Conservation (phyloP, 2,888 invertebrate genomes). For the Helobdella robusta region DNA sequence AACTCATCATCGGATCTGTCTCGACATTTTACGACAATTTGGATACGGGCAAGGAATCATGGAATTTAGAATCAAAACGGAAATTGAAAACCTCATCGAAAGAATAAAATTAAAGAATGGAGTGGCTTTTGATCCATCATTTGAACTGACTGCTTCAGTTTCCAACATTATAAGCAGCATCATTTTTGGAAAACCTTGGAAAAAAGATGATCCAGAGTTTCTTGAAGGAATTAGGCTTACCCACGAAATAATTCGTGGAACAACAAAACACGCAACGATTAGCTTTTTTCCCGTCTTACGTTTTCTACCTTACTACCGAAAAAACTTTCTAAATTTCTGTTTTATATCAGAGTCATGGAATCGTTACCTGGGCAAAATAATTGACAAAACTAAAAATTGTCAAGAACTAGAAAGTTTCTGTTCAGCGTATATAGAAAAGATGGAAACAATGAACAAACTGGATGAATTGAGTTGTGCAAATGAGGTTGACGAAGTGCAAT, state of each 20-base stretch:
- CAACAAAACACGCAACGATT: neutral
- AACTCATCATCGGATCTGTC: slow-evolving; percentile 12
- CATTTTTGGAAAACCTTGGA: slow-evolving; percentile 12
- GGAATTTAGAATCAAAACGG: slow-evolving; percentile 18
- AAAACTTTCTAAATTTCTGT: too few relatives aligned
- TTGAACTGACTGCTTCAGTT: neutral
- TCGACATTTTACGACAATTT: slow-evolving; percentile 22
- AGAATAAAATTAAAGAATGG: slow-evolving; percentile 10
- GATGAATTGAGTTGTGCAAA: too few relatives aligned
- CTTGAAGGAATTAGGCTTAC: neutral
- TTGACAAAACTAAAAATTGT: too few relatives aligned
- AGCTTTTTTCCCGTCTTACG: slow-evolving; percentile 11
- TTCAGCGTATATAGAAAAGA: too few relatives aligned
- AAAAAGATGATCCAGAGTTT: slow-evolving; percentile 11
- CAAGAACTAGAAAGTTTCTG: too few relatives aligned
- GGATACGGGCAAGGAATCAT: slow-evolving; percentile 19
- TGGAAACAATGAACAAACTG: too few relatives aligned
- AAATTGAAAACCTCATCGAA: slow-evolving; percentile 11
- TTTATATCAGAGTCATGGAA: too few relatives aligned
- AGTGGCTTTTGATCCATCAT: slow-evolving; percentile 13
- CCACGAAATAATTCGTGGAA: neutral
- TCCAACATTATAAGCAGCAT: slow-evolving; percentile 24
- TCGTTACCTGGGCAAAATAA: too few relatives aligned
- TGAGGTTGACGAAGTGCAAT: too few relatives aligned
- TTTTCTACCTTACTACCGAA: slow-evolving; percentile 18